These are phyloP conservation scores for Mormyrops attenuatus DNA, from an alignment of 2,797 vertebrate genomes.

Conservation along the genomic window DNA sequence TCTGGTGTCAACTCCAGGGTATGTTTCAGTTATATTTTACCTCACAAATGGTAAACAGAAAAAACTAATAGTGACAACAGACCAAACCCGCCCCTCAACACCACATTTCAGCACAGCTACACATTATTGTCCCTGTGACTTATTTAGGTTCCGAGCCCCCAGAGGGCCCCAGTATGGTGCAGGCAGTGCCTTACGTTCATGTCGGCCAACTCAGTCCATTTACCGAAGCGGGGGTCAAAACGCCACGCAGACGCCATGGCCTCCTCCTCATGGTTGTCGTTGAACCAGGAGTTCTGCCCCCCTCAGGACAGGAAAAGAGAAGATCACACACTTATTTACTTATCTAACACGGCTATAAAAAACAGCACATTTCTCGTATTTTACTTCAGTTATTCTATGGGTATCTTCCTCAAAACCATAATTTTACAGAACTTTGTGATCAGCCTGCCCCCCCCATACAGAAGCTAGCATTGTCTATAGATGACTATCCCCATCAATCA, in stretches of 20 bases:
- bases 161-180: not conserved
- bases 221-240: slow-evolving; percentile 24
- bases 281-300: slow-evolving; percentile 30
- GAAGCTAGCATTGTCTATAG: not conserved
- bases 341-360: not conserved
- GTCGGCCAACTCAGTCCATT: slow-evolving; percentile 16
- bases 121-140: not conserved
- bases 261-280: slow-evolving; percentile 23
- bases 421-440: not conserved
- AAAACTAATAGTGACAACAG: not conserved
- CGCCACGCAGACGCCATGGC: slow-evolving; percentile 21
- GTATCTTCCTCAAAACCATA: not conserved
- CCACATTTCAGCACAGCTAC: not conserved
- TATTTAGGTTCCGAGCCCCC: not conserved
- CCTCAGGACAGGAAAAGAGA: slow-evolving; percentile 9
- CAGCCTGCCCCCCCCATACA: not conserved
- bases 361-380: not conserved
- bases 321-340: not conserved
- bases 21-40: not conserved
- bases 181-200: slow-evolving; percentile 24
- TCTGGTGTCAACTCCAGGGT: not conserved
- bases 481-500: not conserved
- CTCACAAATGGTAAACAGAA: not conserved
- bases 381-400: not conserved
- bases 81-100: too few species aligned